Evolutionary conservation across 2,888 invertebrate genomes (phyloP), one percentile per base, ranked within the genome.

Genomic region (Sialis lutaria): DNA sequence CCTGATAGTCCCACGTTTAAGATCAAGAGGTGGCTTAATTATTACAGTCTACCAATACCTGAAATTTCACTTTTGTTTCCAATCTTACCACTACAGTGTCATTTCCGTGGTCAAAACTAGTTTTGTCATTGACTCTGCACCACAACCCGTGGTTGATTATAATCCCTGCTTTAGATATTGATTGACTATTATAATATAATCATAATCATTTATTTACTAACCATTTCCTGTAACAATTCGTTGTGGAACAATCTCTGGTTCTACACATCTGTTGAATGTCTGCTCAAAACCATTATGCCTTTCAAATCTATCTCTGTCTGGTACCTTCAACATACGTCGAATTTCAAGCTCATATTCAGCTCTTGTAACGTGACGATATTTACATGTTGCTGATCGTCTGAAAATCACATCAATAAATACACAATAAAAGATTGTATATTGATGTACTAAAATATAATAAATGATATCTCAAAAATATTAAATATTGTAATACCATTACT

Each of bases 291-390:
- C 34, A 37, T 49, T 49, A 37, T 22, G 35, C 6, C 41, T 37
- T 34, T 47, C 47, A 45, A 49, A 50, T n/a, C 46, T 40, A 42
- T 49, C 47, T 22, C 40, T 35, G 39, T 50, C 50, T 6, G 48
- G 47, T 13, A 43, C 12, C 34, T 51, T 51, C 12, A 51, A 34
- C 9, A 47, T 32, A 3, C 51, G 48, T 30, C 48, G 48, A 40
- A 66, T 62, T 55, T 66, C 65, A 6, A 60, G 57, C 35, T 66
- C 64, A 49, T 65, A 65, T 43, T 65, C 64, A 44, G 64, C 60
- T 50, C 59, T 61, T 6, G 60, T 62, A 32, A 65, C 53, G 49
- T 67, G 65, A 8, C 65, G 55, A 50, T 61, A 67, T 54, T 65
- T 66, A 51, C 67, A 67, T 33, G 58, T 56, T 6, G 33, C 42